Conservation (phyloP, 1,140 invertebrate species). For the Caerostris extrusa region DNA sequence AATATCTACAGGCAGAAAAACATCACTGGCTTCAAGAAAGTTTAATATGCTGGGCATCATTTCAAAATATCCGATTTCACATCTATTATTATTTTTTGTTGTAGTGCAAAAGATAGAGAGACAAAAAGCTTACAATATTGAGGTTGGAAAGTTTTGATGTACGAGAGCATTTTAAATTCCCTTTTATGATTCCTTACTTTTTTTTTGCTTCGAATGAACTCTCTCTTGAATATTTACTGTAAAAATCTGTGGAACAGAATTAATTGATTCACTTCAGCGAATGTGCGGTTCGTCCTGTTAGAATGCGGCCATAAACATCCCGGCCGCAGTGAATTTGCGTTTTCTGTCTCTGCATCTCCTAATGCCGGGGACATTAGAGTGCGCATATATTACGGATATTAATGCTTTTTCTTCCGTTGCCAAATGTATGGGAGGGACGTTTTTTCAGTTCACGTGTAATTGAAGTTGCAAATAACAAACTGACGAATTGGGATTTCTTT, state of each 20-base stretch:
- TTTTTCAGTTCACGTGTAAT: neutral
- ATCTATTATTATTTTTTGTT: neutral
- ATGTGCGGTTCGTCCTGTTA: neutral
- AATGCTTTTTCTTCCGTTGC: neutral
- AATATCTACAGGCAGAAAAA: slow-evolving; percentile 5
- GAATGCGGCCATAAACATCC: slow-evolving; percentile 17
- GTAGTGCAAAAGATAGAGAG: neutral
- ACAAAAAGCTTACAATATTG: neutral
- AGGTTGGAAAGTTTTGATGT: slow-evolving; percentile 61
- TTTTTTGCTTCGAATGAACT: neutral
- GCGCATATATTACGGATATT: slow-evolving; percentile 30
- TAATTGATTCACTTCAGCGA: slow-evolving; percentile 45
- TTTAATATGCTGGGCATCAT: slow-evolving; percentile 65
- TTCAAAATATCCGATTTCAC: slow-evolving; percentile 58
- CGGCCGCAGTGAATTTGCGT: neutral
- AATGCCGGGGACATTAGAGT: slow-evolving; percentile 23
- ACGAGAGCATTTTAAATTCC: slow-evolving; percentile 23
- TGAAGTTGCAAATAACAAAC: no score
- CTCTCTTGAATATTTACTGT: slow-evolving; percentile 28
- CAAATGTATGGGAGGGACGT: neutral
- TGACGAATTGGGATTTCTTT: no score
- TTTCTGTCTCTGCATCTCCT: slow-evolving; percentile 1
- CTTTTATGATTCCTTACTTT: neutral
- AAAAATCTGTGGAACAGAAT: slow-evolving; percentile 28
- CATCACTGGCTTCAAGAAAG: neutral